Percentiles rank a stretch among this genome's conserved stretches.
phyloP scores from a whole-genome alignment of 2,888 invertebrate species.

The Drosophila cognata region DNA sequence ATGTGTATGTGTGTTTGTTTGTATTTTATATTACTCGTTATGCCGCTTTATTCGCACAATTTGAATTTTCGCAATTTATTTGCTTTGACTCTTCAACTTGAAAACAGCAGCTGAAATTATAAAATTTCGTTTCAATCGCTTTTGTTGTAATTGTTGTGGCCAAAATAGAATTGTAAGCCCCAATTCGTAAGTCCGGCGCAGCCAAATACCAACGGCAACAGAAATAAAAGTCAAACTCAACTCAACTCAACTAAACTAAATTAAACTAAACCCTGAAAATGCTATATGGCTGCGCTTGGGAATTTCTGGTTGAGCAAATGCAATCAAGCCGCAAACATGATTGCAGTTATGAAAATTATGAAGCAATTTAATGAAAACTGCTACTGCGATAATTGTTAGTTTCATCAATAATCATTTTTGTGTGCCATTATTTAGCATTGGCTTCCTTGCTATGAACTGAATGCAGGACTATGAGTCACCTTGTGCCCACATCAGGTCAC shows the following conservation, averaged over 20 bases:
- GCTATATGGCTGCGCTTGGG: neutral
- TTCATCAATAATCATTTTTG: neutral
- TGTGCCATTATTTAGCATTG: neutral
- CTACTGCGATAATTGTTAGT: neutral
- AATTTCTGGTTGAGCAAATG: conserved; percentile 12
- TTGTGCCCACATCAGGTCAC: neutral
- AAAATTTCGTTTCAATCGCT: conserved; percentile 41
- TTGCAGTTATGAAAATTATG: conserved; percentile 1
- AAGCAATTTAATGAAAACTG: neutral
- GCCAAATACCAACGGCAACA: conserved; percentile 3
- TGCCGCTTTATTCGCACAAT: conserved; percentile 39
- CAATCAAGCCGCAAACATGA: conserved; percentile 7
- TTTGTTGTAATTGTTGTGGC: conserved; percentile 20
- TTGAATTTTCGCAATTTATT: conserved; percentile 72
- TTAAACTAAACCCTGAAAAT: conserved; percentile 8
- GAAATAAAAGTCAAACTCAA: neutral
- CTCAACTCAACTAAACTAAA: conserved; percentile 1
- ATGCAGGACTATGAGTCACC: neutral
- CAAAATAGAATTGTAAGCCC: conserved; percentile 4
- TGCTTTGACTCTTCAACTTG: conserved; percentile 67
- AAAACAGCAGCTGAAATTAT: conserved; percentile 39
- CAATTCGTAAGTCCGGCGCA: conserved; percentile 6
- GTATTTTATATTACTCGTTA: conserved; percentile 30
- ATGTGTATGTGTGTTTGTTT: conserved; percentile 10
- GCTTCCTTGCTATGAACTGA: neutral